Conservation (phyloP, 1,140 invertebrate species). For the Nymphalis io region DNA sequence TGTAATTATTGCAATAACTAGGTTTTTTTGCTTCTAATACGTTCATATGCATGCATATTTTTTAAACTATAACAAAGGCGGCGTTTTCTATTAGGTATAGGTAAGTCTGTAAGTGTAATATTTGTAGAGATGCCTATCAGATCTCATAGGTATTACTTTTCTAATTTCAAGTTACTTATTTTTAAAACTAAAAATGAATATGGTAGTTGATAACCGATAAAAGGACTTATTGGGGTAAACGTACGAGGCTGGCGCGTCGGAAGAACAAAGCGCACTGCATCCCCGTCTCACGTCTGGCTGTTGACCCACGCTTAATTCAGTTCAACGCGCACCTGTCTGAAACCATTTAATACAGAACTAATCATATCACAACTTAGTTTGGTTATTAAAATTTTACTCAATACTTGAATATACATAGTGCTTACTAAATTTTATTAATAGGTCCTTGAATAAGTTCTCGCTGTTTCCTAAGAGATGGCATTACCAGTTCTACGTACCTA, state of each 20-base stretch:
- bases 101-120: too few relatives aligned
- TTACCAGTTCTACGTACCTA: too few relatives aligned
- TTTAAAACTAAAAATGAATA: not conserved
- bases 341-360: constrained; percentile 12
- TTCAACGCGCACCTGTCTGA: constrained; percentile 37
- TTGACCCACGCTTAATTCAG: constrained; percentile 52
- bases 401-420: too few relatives aligned
- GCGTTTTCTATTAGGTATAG: too few relatives aligned
- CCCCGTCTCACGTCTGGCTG: constrained; percentile 65
- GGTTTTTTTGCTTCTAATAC: too few relatives aligned
- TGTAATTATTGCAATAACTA: too few relatives aligned
- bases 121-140: too few relatives aligned
- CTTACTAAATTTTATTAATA: too few relatives aligned
- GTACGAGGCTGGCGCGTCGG: constrained; percentile 46
- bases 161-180: not conserved
- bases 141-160: not conserved
- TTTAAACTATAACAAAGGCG: too few relatives aligned
- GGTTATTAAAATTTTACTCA: not conserved
- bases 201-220: constrained; percentile 25
- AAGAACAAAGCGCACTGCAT: constrained; percentile 60
- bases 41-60: too few relatives aligned
- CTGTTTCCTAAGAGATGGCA: too few relatives aligned
- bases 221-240: constrained; percentile 54
- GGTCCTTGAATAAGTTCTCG: too few relatives aligned
- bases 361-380: not conserved